These are phyloP conservation scores for Gila orcuttii DNA, from an alignment of 2,113 vertebrate species.

Conservation along the genomic window DNA sequence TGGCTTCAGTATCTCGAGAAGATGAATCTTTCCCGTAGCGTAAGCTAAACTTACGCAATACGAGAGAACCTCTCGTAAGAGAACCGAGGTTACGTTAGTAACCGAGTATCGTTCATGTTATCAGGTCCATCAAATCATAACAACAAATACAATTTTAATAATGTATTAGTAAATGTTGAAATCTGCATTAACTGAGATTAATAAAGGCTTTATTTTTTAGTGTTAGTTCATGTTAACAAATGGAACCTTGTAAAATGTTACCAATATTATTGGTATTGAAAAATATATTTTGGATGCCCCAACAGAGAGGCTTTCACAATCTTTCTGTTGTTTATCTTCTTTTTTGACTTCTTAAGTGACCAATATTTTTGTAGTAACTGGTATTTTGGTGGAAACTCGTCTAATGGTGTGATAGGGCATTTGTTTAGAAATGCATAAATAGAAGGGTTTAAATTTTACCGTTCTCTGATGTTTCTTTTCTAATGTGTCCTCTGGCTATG, in stretches of 20 bases:
- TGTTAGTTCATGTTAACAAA: not conserved
- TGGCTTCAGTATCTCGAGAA: too few relatives aligned
- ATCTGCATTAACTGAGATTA: not conserved
- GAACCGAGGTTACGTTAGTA: too few relatives aligned
- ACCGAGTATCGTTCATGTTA: too few relatives aligned
- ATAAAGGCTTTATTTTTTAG: not conserved
- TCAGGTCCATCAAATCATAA: not conserved
- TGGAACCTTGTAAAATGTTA: not conserved
- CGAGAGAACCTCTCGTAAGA: too few relatives aligned
- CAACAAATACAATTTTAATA: not conserved
- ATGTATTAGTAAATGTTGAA: not conserved
- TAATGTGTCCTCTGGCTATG: slow-evolving; percentile 2
- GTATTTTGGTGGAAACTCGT: not conserved
- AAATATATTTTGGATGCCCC: not conserved
- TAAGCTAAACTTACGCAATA: too few relatives aligned
- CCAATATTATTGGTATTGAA: not conserved
- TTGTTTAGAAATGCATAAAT: not conserved
- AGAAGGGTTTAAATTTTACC: not conserved
- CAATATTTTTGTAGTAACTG: not conserved
- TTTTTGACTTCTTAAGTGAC: not conserved
- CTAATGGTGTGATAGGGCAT: not conserved
- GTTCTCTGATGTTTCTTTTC: not conserved
- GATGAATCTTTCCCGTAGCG: too few relatives aligned
- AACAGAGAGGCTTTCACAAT: not conserved
- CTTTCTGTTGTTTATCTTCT: not conserved